Percentiles rank a stretch among this genome's conserved stretches.
These are phyloP conservation scores for Dromiciops gliroides DNA, from an alignment of 2,113 vertebrate species.

Conservation along the genomic window DNA sequence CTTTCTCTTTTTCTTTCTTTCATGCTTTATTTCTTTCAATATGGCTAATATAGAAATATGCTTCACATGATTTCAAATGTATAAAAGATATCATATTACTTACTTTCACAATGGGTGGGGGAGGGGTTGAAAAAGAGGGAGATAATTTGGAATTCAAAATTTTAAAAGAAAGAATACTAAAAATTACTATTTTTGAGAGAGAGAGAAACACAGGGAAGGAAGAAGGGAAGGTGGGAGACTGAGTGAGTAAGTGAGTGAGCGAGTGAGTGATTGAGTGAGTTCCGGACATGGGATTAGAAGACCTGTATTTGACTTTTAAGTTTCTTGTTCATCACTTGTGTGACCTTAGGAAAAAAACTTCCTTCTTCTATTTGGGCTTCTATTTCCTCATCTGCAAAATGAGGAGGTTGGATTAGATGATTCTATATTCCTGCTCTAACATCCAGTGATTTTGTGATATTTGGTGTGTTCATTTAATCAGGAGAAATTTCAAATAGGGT, in stretches of 20 bases:
- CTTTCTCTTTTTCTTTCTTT: neutral
- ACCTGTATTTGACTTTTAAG: neutral
- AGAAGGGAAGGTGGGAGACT: too few species aligned
- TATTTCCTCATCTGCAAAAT: neutral
- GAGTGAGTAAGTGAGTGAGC: too few species aligned
- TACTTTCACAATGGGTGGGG: neutral
- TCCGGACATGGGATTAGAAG: neutral
- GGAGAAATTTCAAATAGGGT: neutral
- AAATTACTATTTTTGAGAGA: neutral
- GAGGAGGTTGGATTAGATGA: neutral
- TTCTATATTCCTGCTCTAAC: neutral
- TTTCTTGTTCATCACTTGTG: neutral
- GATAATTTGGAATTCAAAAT: neutral
- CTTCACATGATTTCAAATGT: neutral
- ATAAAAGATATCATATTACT: neutral
- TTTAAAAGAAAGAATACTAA: neutral
- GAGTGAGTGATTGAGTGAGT: too few species aligned
- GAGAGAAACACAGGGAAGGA: too few species aligned
- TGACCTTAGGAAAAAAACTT: neutral
- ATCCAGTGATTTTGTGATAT: neutral
- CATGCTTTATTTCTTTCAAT: neutral
- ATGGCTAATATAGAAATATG: neutral
- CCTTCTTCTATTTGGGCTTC: neutral
- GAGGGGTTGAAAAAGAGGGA: neutral
- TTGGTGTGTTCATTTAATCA: neutral